Percentiles rank a stretch among this genome's conserved stretches.
phyloP scores from a whole-genome alignment of 2,888 invertebrate species.

The Xestia c-nigrum region DNA sequence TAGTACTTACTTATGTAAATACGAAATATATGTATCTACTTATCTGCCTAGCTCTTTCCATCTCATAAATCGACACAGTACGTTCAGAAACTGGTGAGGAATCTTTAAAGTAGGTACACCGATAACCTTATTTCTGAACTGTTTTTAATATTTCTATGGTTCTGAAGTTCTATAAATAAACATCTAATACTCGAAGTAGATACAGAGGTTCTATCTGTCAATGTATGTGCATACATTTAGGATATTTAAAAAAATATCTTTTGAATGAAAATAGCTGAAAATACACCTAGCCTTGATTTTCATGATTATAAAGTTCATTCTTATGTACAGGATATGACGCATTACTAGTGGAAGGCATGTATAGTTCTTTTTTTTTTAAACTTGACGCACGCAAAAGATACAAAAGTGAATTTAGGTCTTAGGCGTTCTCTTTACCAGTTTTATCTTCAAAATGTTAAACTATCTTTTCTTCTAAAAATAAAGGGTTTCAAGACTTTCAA shows the following conservation, averaged over 20 bases:
- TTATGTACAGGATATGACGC: neutral
- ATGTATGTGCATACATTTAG: conserved; percentile 36
- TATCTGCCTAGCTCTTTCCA: neutral
- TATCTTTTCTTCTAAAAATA: no score
- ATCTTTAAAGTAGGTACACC: neutral
- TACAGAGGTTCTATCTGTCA: conserved; percentile 10
- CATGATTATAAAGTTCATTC: neutral
- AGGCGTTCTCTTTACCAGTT: neutral
- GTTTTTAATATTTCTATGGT: no score
- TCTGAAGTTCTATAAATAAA: conserved; percentile 16
- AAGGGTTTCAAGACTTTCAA: no score
- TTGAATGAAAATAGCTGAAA: neutral
- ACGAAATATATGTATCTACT: neutral
- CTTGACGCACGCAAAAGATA: neutral
- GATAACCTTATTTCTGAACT: no score
- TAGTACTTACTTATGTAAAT: neutral
- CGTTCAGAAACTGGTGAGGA: neutral
- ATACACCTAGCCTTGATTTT: conserved; percentile 1
- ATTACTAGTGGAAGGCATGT: neutral
- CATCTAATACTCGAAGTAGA: neutral
- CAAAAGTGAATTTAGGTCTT: no score
- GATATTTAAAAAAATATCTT: conserved; percentile 9
- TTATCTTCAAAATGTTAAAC: neutral
- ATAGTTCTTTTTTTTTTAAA: neutral
- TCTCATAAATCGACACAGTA: neutral